Evolutionary conservation across 2,113 vertebrate genomes (phyloP).

Genomic region (Alethe diademata): DNA sequence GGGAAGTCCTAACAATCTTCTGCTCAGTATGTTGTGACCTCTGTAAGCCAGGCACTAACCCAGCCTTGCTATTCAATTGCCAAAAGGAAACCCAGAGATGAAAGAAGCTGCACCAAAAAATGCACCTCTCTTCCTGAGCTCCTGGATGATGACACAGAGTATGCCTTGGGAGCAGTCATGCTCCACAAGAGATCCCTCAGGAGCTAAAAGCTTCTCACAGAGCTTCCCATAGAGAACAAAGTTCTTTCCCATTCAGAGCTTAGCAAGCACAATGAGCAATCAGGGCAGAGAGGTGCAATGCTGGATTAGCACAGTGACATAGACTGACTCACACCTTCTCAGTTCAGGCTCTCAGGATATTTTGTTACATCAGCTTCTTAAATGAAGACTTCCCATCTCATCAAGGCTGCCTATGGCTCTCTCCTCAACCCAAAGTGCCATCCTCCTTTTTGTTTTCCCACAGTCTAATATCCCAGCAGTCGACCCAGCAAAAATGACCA

Average conservation of each 20-base stretch:
- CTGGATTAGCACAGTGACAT: not conserved
- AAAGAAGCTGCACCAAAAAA: not conserved
- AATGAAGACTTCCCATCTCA: not conserved
- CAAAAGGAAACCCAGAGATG: not conserved
- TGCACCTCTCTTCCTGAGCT: not conserved
- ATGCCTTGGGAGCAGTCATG: not conserved
- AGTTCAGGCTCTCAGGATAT: not conserved
- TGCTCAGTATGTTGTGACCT: not conserved
- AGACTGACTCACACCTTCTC: not conserved
- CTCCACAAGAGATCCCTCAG: not conserved
- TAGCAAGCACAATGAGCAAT: not conserved
- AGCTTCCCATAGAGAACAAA: not conserved
- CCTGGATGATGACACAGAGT: not conserved
- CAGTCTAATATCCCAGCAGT: not conserved
- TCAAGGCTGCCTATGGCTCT: not conserved
- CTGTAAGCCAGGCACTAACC: not conserved
- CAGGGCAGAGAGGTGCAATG: not conserved
- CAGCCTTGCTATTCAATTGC: not conserved
- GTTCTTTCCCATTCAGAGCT: not conserved
- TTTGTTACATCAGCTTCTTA: not conserved
- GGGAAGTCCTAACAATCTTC: not conserved
- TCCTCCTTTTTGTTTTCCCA: not conserved
- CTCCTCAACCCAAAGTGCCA: not conserved
- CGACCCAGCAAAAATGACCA: slow-evolving; percentile 8
- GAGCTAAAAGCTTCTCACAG: not conserved